Evolutionary conservation across 2,113 vertebrate species (phyloP).

Genomic region (Psittacula cyanocephala): DNA sequence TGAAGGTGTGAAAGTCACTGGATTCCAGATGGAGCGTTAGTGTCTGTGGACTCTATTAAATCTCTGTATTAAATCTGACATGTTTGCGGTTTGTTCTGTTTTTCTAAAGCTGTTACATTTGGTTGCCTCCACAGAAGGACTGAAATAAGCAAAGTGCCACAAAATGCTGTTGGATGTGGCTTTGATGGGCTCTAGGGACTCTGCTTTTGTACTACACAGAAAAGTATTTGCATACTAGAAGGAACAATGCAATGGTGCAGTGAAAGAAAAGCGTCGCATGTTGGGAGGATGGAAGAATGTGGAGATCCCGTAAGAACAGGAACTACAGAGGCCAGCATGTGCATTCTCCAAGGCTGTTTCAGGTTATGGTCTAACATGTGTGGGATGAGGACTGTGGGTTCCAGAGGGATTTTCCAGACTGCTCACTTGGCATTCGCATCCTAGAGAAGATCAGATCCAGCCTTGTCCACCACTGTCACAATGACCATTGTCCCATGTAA

Average conservation of each 20-base stretch:
- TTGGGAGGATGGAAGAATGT: not conserved
- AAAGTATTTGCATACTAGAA: not conserved
- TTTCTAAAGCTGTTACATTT: not conserved
- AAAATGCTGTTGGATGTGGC: not conserved
- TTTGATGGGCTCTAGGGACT: not conserved
- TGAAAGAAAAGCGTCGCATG: not conserved
- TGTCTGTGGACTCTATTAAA: conserved; percentile 26
- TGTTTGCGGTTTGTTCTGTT: not conserved
- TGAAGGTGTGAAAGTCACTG: conserved; percentile 38
- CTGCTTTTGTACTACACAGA: not conserved
- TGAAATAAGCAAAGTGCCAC: not conserved
- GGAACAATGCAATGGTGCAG: not conserved
- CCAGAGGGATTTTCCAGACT: not conserved
- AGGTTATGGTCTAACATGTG: not conserved
- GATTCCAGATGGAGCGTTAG: conserved; percentile 2
- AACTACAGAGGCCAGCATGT: not conserved
- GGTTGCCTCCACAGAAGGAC: not conserved
- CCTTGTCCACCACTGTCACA: not conserved
- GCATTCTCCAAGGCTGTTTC: not conserved
- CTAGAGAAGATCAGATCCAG: not conserved
- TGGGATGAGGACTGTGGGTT: not conserved
- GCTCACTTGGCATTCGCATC: not conserved
- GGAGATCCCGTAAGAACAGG: not conserved
- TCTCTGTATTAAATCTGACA: not conserved
- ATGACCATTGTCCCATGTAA: not conserved